Percentiles rank a stretch among this genome's conserved stretches.
Evolutionary conservation across 1,140 invertebrate species (phyloP).

Genomic region (Drosophila prosaltans): DNA sequence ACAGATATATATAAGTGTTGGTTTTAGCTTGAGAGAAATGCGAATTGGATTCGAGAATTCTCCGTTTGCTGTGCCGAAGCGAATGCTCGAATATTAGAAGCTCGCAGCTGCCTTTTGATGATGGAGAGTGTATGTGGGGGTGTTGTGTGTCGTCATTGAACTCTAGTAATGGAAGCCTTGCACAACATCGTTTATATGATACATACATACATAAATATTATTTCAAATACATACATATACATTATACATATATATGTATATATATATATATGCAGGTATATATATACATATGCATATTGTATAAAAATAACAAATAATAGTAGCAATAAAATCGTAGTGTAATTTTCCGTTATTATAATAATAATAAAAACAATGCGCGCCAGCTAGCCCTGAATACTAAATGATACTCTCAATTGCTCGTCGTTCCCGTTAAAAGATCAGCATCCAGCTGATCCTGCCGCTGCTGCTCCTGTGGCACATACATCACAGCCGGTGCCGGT

Average conservation of each 20-base stretch:
- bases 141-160: conserved; percentile 47
- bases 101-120: conserved; percentile 48
- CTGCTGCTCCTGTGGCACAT: conserved; percentile 66
- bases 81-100: conserved; percentile 64
- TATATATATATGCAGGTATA: conserved; percentile 47
- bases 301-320: conserved; percentile 81
- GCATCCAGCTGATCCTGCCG: conserved; percentile 33
- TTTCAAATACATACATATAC: conserved; percentile 70
- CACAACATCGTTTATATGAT: conserved; percentile 73
- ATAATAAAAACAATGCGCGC: conserved; percentile 76
- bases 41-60: conserved; percentile 67
- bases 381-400: conserved; percentile 71
- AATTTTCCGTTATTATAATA: conserved; percentile 59
- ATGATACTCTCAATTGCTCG: conserved; percentile 72
- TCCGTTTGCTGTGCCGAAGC: conserved; percentile 53
- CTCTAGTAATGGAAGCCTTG: conserved; percentile 74
- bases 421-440: conserved; percentile 37
- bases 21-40: conserved; percentile 37
- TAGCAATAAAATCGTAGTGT: conserved; percentile 79
- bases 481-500: conserved; percentile 62
- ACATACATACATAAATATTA: conserved; percentile 77
- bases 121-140: conserved; percentile 15
- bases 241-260: conserved; percentile 55
- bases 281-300: conserved; percentile 54
- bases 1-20: conserved; percentile 24